Evolutionary conservation across 2,888 invertebrate genomes (phyloP).

Genomic region (Polylopha cassiicola): DNA sequence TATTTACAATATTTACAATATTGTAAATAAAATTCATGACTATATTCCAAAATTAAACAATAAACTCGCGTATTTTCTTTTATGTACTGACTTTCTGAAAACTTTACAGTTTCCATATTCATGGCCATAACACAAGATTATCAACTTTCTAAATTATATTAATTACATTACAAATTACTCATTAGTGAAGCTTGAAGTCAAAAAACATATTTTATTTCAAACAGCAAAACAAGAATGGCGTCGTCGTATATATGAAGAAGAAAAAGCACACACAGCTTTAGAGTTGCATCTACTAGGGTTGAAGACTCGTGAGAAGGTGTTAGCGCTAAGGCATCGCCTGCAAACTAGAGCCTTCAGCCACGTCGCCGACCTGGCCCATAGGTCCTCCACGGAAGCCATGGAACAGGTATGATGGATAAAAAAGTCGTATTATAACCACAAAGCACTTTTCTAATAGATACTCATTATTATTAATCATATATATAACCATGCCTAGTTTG

Average conservation of each 20-base stretch:
- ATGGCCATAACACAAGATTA: no score
- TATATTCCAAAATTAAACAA: no score
- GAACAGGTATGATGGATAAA: conserved; percentile 43
- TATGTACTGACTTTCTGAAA: no score
- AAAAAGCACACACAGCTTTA: conserved; percentile 24
- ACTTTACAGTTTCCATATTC: no score
- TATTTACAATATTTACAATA: background rate
- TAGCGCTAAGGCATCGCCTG: conserved; percentile 53
- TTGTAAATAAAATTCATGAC: no score
- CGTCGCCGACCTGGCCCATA: conserved; percentile 53
- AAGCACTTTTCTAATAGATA: conserved; percentile 2
- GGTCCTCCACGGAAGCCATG: conserved; percentile 59
- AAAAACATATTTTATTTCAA: background rate
- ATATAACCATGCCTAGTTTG: no score
- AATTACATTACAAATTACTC: no score
- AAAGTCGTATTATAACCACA: background rate
- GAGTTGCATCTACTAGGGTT: conserved; percentile 41
- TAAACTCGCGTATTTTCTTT: no score
- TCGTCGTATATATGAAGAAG: conserved; percentile 37
- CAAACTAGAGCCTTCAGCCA: conserved; percentile 48
- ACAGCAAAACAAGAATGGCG: conserved; percentile 48
- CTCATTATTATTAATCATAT: background rate
- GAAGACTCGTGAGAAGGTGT: conserved; percentile 51
- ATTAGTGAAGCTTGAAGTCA: no score
- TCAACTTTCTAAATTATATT: no score